phyloP scores from a whole-genome alignment of 2,888 invertebrate species.

The Chrysolina oricalcia region DNA sequence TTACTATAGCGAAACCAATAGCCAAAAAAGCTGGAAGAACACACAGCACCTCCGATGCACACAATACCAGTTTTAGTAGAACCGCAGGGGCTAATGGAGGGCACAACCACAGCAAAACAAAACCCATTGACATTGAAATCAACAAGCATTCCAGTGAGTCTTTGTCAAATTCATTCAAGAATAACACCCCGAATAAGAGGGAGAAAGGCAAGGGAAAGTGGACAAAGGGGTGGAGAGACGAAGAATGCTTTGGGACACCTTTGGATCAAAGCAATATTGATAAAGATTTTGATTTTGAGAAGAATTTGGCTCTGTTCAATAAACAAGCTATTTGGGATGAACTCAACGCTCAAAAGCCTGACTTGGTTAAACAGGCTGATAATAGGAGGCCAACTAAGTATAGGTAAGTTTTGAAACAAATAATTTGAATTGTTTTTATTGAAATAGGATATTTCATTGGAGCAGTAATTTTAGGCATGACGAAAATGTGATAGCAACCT shows the following conservation, averaged over 20 bases:
- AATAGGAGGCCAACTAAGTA: slow-evolving; percentile 66
- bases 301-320: slow-evolving; percentile 92
- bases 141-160: slow-evolving; percentile 64
- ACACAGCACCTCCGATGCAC: slow-evolving; percentile 68
- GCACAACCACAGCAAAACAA: slow-evolving; percentile 65
- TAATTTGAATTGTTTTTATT: too few species aligned
- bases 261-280: slow-evolving; percentile 76
- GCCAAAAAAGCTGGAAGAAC: slow-evolving; percentile 73
- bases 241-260: slow-evolving; percentile 85
- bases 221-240: slow-evolving; percentile 76
- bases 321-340: slow-evolving; percentile 87
- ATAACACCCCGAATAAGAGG: slow-evolving; percentile 73
- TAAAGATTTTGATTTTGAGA: slow-evolving; percentile 95
- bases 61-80: slow-evolving; percentile 65
- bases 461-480: slow-evolving; percentile 80
- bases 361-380: slow-evolving; percentile 75
- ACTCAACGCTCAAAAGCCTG: slow-evolving; percentile 77
- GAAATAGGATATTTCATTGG: neutral
- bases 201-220: slow-evolving; percentile 73
- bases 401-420: slow-evolving; percentile 59
- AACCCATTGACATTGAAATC: slow-evolving; percentile 69
- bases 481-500: slow-evolving; percentile 85
- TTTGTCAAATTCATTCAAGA: slow-evolving; percentile 65
- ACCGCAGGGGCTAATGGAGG: slow-evolving; percentile 60
- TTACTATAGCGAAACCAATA: slow-evolving; percentile 75